Percentiles rank a stretch among this genome's conserved stretches.
Conservation (phyloP, 1,140 invertebrate genomes). For the Drosophila aff. region DNA sequence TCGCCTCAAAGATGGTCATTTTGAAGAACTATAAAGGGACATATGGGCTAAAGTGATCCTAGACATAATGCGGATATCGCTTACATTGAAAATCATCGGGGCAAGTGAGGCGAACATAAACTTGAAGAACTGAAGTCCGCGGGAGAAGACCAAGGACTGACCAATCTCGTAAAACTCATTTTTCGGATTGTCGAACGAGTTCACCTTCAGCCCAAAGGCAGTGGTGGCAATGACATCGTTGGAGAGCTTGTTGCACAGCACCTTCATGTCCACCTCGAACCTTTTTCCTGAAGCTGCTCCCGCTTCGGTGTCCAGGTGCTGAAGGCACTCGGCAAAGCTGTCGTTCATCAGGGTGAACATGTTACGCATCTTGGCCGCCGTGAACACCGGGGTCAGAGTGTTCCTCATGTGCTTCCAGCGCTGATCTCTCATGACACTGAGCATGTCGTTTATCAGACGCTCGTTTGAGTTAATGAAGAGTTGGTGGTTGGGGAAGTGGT, state of each 20-base stretch:
- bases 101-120: slow-evolving; percentile 56
- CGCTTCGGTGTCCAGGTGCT: slow-evolving; percentile 41
- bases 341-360: slow-evolving; percentile 86
- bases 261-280: too few relatives aligned
- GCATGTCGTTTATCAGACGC: slow-evolving; percentile 86
- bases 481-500: slow-evolving; percentile 87
- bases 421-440: slow-evolving; percentile 86
- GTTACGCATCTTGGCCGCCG: slow-evolving; percentile 86
- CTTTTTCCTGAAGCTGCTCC: background rate
- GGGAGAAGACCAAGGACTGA: slow-evolving; percentile 77
- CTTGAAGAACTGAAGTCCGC: slow-evolving; percentile 54
- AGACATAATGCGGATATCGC: background rate
- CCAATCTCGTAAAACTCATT: slow-evolving; percentile 62
- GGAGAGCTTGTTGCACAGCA: too few relatives aligned
- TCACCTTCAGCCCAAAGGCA: slow-evolving; percentile 86
- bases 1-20: slow-evolving; percentile 57
- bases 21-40: slow-evolving; percentile 36
- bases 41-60: slow-evolving; percentile 40
- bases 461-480: slow-evolving; percentile 86
- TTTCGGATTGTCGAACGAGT: slow-evolving; percentile 85
- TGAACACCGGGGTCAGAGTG: slow-evolving; percentile 87
- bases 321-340: slow-evolving; percentile 61
- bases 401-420: slow-evolving; percentile 87
- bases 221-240: slow-evolving; percentile 70
- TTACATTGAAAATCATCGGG: slow-evolving; percentile 59